phyloP scores from a whole-genome alignment of 2,797 vertebrate species.

The Morus bassanus region DNA sequence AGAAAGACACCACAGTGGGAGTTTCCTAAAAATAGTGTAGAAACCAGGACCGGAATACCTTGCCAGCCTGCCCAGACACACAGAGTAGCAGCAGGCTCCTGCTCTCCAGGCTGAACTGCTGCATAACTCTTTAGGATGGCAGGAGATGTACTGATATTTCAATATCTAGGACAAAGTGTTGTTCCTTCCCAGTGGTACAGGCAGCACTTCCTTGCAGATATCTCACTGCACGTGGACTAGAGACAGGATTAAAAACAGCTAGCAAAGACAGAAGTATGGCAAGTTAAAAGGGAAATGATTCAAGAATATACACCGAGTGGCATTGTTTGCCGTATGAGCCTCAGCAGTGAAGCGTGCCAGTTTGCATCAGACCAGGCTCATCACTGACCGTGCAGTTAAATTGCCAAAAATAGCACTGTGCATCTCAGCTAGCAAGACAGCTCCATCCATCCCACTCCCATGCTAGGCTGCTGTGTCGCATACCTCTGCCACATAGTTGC shows the following conservation, averaged over 20 bases:
- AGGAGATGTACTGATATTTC: not conserved
- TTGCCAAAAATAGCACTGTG: not conserved
- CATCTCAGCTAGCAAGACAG: not conserved
- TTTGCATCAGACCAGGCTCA: not conserved
- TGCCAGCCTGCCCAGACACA: not conserved
- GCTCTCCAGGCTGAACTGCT: not conserved
- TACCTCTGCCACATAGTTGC: not conserved
- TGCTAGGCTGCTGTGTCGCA: not conserved
- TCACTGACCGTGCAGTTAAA: not conserved
- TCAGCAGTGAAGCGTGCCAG: not conserved
- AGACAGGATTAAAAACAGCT: not conserved
- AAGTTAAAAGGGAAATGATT: not conserved
- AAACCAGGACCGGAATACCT: not conserved
- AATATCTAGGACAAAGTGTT: rapidly evolving
- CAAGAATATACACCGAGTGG: not conserved
- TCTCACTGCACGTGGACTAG: not conserved
- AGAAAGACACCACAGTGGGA: not conserved
- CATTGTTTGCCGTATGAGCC: not conserved
- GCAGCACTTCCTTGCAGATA: not conserved
- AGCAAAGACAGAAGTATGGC: not conserved
- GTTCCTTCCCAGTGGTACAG: not conserved
- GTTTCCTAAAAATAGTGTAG: not conserved
- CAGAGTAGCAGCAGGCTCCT: not conserved
- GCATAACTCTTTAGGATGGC: not conserved
- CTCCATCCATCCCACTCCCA: not conserved